Evolutionary conservation across 2,113 vertebrate species (phyloP).

Genomic region (Apodemus speciosus): DNA sequence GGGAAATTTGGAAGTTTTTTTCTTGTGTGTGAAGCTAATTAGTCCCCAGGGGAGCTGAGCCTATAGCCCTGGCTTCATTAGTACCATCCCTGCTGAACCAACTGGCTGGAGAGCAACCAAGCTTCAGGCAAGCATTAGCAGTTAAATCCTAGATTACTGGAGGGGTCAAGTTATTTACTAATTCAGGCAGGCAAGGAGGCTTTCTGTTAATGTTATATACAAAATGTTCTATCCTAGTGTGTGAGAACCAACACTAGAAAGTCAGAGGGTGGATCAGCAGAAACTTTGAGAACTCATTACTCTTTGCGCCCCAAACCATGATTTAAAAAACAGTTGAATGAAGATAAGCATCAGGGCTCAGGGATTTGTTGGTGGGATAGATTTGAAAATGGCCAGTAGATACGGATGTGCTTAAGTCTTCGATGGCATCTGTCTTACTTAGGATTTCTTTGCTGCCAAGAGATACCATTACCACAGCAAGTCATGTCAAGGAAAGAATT

Average conservation of each 20-base stretch:
- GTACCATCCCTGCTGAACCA: constrained; percentile 45
- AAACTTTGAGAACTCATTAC: constrained; percentile 33
- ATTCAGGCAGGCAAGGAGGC: background rate
- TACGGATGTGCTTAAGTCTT: background rate
- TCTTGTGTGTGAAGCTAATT: constrained; percentile 65
- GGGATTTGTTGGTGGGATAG: background rate
- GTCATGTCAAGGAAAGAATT: background rate
- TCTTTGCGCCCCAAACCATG: background rate
- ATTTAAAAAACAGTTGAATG: background rate
- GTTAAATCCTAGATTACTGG: constrained; percentile 45
- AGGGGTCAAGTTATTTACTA: constrained; percentile 42
- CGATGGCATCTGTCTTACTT: background rate
- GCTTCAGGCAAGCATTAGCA: background rate
- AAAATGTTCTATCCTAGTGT: background rate
- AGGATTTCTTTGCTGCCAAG: background rate
- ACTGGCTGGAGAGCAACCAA: constrained; percentile 40
- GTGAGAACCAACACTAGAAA: background rate
- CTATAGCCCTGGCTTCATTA: constrained; percentile 56
- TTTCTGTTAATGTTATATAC: background rate
- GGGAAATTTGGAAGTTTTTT: constrained; percentile 61
- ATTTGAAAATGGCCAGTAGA: constrained; percentile 20
- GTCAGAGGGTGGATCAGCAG: background rate
- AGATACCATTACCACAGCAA: background rate
- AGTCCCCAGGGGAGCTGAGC: constrained; percentile 58
- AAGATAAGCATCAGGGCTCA: background rate